Evolutionary conservation across 1,140 invertebrate species (phyloP), one percentile per base, ranked within the genome.

Genomic region (Archegozetes longisetosus): DNA sequence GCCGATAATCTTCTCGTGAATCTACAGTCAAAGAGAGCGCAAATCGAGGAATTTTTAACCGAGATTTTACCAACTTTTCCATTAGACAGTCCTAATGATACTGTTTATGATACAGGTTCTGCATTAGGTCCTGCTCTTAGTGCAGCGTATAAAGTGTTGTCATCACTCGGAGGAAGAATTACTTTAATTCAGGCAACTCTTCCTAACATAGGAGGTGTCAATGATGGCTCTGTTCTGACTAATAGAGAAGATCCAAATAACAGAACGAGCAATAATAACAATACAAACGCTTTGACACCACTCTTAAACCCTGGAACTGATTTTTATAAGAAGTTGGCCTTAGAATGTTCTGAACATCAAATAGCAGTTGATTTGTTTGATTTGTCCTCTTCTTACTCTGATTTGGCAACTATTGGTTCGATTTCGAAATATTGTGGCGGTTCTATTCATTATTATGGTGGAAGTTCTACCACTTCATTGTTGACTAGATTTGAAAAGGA

Each of bases 301-400:
- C 46, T 61, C 2, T 56, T 64, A 22, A 60, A 62, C 72, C 94
- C 94, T 22, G 86, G 86, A 0, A 97, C 88, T 14, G 96, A 99
- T 74, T 99, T 97, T 75, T 99, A 98, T 72, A 98, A 98, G 75
- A 84, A 91, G 60, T 74, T 96, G 40, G 91, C 94, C 6, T 72
- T 99, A 4, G 93, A 98, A 69, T 98, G 91, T 71, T 95, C 89
- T 61, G 88, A 84, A 4, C 89, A 94, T 66, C 95, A 99, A 73
- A 84, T 98, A 53, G 86, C 90, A 27, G 86, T 98, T 22, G 95
- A 99, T 74, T 69, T 98, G 64, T 98, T 98, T 75, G 73, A 96
- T 64, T 73, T 98, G 20, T 94, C 90, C 73, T 82, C 84, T 51
- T 86, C 94, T 70, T 96, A 95, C 72, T 82, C 85, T 59, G 96